Evolutionary conservation across 2,888 invertebrate species (phyloP).

Genomic region (Vesta saturnalis): DNA sequence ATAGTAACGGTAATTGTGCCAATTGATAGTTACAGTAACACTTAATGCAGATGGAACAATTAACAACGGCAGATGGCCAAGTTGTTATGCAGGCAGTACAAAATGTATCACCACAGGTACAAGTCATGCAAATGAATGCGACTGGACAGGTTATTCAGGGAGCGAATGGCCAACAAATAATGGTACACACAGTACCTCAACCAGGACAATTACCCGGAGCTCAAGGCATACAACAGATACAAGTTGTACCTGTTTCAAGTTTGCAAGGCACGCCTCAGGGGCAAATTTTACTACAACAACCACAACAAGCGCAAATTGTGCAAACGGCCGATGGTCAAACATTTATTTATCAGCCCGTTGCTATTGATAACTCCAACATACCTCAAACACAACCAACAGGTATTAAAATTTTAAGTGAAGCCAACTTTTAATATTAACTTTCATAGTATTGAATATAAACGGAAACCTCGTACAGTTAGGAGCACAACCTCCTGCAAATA

Average conservation of each 20-base stretch:
- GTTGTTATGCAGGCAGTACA: constrained; percentile 66
- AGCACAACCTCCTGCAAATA: constrained; percentile 54
- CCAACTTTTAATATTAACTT: constrained; percentile 35
- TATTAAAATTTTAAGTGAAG: no score
- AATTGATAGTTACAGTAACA: not conserved
- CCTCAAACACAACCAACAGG: constrained; percentile 71
- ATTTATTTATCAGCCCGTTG: constrained; percentile 85
- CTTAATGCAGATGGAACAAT: constrained; percentile 66
- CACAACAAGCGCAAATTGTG: constrained; percentile 81
- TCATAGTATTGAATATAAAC: constrained; percentile 79
- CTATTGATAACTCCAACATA: constrained; percentile 65
- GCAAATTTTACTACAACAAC: constrained; percentile 70
- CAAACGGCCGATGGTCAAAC: constrained; percentile 95
- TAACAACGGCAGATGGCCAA: constrained; percentile 69
- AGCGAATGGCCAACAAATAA: constrained; percentile 75
- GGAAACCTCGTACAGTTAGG: constrained; percentile 80
- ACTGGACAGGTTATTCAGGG: constrained; percentile 73
- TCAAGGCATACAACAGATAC: constrained; percentile 75
- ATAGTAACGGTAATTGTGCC: no score
- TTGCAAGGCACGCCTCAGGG: constrained; percentile 67
- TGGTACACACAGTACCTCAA: constrained; percentile 74
- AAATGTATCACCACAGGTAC: constrained; percentile 68
- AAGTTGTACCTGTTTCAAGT: constrained; percentile 78
- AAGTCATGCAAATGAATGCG: constrained; percentile 67
- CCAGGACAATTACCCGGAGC: constrained; percentile 70